A percentile compares a stretch with the other conserved stretches of the same genome.
Conservation (phyloP, 1,140 invertebrate genomes). For the Drosophila murphyi region DNA sequence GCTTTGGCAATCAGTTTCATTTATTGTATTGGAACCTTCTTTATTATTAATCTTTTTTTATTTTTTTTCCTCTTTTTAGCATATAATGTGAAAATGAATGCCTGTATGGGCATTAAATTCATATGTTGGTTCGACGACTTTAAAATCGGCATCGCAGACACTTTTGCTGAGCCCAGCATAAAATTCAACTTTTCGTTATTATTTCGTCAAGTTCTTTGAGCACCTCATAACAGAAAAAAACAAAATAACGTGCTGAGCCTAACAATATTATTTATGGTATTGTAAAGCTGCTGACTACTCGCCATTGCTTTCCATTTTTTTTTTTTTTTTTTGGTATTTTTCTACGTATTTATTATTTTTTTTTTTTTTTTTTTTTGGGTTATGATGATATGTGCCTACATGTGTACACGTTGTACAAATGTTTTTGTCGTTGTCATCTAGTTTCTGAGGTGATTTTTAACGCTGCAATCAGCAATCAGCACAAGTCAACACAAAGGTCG, state of each 20-base stretch:
- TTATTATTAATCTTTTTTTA: constrained; percentile 24
- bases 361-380: constrained; percentile 29
- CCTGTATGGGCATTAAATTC: constrained; percentile 8
- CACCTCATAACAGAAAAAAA: too few relatives aligned
- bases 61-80: constrained; percentile 22
- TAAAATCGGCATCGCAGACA: neutral
- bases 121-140: constrained; percentile 43
- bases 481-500: constrained; percentile 77
- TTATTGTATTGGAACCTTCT: constrained; percentile 49
- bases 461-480: constrained; percentile 80
- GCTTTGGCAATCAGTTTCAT: constrained; percentile 46
- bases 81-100: constrained; percentile 35
- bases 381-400: constrained; percentile 61
- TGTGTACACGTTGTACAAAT: constrained; percentile 71
- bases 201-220: neutral
- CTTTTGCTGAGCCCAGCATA: constrained; percentile 27
- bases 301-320: constrained; percentile 20
- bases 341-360: neutral
- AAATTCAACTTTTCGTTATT: constrained; percentile 6
- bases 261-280: constrained; percentile 54
- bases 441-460: constrained; percentile 63
- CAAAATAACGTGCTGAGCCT: constrained; percentile 72
- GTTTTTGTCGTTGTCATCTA: constrained; percentile 32
- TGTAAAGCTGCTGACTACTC: neutral
- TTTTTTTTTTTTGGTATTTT: constrained; percentile 16